Percentiles rank a stretch among this genome's conserved stretches.
These are phyloP conservation scores for Caenorhabditis sinica DNA, from an alignment of 2,888 invertebrate genomes.

Conservation along the genomic window DNA sequence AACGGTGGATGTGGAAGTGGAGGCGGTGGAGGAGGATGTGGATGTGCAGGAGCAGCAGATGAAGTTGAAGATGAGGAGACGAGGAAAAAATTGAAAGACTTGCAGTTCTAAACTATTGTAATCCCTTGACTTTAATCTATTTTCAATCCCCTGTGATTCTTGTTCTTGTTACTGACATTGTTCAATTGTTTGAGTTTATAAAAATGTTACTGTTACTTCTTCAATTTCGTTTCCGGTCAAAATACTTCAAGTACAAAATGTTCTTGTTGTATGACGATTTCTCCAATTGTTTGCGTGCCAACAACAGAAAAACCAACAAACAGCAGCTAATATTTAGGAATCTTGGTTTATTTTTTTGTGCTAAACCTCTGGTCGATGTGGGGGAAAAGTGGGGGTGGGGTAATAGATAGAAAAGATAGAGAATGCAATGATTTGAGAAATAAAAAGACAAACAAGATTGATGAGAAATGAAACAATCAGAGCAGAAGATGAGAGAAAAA, in stretches of 20 bases:
- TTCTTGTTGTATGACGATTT: not conserved
- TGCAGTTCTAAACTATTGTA: conserved; percentile 39
- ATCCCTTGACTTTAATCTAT: conserved; percentile 1
- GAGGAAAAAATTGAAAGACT: conserved; percentile 32
- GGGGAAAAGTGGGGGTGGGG: not conserved
- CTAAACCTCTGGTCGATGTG: conserved; percentile 54
- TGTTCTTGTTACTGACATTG: conserved; percentile 30
- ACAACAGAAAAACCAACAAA: conserved; percentile 10
- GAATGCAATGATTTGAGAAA: conserved; percentile 29
- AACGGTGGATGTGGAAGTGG: conserved; percentile 36
- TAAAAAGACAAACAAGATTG: conserved; percentile 21
- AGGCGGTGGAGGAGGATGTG: conserved; percentile 24
- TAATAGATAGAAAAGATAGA: conserved; percentile 14
- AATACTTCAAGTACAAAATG: not conserved
- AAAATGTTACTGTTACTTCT: not conserved
- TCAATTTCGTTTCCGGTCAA: not conserved
- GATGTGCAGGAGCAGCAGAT: conserved; percentile 39
- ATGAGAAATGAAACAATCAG: not conserved
- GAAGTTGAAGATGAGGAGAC: conserved; percentile 45
- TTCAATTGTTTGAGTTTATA: conserved; percentile 8
- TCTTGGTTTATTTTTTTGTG: conserved; percentile 33
- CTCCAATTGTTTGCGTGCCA: not conserved
- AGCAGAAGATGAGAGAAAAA: conserved; percentile 13
- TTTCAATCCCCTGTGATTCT: conserved; percentile 2
- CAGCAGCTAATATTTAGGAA: not conserved